Percentiles rank a stretch among this genome's conserved stretches.
Conservation (phyloP, 2,888 invertebrate genomes). For the Flexamia atlantica region DNA sequence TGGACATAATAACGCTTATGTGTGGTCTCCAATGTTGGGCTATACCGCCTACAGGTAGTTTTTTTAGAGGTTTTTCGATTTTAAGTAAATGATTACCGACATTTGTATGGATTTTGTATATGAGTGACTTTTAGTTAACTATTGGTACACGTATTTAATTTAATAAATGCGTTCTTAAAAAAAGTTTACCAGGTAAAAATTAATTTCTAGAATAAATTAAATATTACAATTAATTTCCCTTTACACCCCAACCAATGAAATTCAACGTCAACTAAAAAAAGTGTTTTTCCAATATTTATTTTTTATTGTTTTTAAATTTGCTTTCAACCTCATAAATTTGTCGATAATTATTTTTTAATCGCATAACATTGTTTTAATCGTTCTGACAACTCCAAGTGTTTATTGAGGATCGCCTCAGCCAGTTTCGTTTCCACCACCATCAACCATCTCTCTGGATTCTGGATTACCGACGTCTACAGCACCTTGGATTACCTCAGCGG, state of each 20-base stretch:
- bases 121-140: neutral
- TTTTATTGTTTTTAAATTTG: conserved; percentile 68
- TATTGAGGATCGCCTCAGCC: too few relatives aligned
- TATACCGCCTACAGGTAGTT: conserved; percentile 82
- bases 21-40: conserved; percentile 82
- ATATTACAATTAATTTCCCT: too few relatives aligned
- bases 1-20: conserved; percentile 74
- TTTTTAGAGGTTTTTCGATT: conserved; percentile 31
- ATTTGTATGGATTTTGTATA: conserved; percentile 10
- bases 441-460: neutral
- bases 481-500: neutral
- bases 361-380: too few relatives aligned
- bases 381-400: too few relatives aligned
- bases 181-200: too few relatives aligned
- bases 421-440: neutral
- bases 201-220: too few relatives aligned
- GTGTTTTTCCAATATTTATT: conserved; percentile 67
- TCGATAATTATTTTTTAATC: too few relatives aligned
- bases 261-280: too few relatives aligned
- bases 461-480: neutral
- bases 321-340: neutral
- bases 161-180: too few relatives aligned
- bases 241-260: neutral
- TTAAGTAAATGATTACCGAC: conserved; percentile 40
- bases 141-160: too few relatives aligned